Conservation (phyloP, 2,888 invertebrate species). For the Hydraecia micacea region DNA sequence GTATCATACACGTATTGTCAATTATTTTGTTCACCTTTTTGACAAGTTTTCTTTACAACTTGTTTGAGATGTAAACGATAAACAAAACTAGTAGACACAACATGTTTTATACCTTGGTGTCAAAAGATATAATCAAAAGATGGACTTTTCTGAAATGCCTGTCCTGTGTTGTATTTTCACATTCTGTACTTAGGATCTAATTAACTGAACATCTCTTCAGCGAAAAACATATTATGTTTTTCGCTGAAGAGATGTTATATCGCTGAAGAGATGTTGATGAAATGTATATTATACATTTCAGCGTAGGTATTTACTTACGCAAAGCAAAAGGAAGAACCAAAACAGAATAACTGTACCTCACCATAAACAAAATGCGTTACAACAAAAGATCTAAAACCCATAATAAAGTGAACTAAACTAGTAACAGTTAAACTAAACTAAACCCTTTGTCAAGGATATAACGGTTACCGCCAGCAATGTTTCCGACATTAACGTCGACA, state of each 20-base stretch:
- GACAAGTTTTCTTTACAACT: no score
- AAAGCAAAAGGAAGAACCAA: neutral
- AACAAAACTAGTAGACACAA: neutral
- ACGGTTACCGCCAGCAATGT: slow-evolving; percentile 10
- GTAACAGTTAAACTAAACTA: slow-evolving; percentile 30
- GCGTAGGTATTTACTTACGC: neutral
- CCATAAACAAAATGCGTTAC: neutral
- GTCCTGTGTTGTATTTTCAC: neutral
- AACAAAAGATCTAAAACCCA: slow-evolving; percentile 19
- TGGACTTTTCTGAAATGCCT: neutral
- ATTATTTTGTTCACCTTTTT: neutral
- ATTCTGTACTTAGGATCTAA: neutral
- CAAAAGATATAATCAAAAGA: neutral
- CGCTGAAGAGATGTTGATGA: no score
- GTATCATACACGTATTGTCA: no score
- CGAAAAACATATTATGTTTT: no score
- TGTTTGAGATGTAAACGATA: neutral
- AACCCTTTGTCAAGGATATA: slow-evolving; percentile 25
- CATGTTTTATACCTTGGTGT: neutral
- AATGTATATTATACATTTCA: no score
- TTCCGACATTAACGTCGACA: slow-evolving; percentile 21
- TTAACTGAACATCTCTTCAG: neutral
- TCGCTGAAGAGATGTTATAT: no score
- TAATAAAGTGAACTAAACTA: slow-evolving; percentile 12
- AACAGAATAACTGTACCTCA: neutral